Evolutionary conservation across 2,888 invertebrate genomes (phyloP), one percentile per base, ranked within the genome.

Genomic region (Coleophora deauratella): DNA sequence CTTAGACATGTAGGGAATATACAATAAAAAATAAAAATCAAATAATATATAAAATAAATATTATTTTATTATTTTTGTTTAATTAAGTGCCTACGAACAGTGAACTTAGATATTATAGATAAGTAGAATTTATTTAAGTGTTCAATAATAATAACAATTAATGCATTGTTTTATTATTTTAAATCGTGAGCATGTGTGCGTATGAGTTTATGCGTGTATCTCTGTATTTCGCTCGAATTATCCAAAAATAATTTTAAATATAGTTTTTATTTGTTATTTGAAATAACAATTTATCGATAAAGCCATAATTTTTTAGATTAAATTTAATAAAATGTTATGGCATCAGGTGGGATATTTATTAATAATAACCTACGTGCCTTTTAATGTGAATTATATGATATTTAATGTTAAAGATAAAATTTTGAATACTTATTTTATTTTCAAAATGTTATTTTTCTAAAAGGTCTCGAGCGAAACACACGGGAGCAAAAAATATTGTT

Each of bases 381-480:
- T n/a, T n/a, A n/a, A n/a, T n/a, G n/a, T n/a, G n/a, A n/a, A n/a
- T n/a, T n/a, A n/a, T n/a, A n/a, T n/a, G n/a, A n/a, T n/a, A n/a
- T n/a, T n/a, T n/a, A n/a, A n/a, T n/a, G n/a, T n/a, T n/a, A n/a
- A n/a, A n/a, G n/a, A n/a, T n/a, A n/a, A n/a, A n/a, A n/a, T n/a
- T n/a, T n/a, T n/a, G n/a, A n/a, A n/a, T n/a, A n/a, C n/a, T n/a
- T n/a, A n/a, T n/a, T n/a, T n/a, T n/a, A n/a, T n/a, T n/a, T n/a
- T n/a, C n/a, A n/a, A n/a, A n/a, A n/a, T n/a, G n/a, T n/a, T n/a
- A n/a, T n/a, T n/a, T n/a, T n/a, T n/a, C n/a, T n/a, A n/a, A n/a
- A n/a, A n/a, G n/a, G n/a, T n/a, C n/a, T 57, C 55, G 66, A 66
- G 67, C 64, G 66, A 60, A 60, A 54, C 53, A 52, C 49, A 49